Percentiles rank a stretch among this genome's conserved stretches.
Conservation (phyloP, 1,140 invertebrate genomes). For the Caerostris extrusa region DNA sequence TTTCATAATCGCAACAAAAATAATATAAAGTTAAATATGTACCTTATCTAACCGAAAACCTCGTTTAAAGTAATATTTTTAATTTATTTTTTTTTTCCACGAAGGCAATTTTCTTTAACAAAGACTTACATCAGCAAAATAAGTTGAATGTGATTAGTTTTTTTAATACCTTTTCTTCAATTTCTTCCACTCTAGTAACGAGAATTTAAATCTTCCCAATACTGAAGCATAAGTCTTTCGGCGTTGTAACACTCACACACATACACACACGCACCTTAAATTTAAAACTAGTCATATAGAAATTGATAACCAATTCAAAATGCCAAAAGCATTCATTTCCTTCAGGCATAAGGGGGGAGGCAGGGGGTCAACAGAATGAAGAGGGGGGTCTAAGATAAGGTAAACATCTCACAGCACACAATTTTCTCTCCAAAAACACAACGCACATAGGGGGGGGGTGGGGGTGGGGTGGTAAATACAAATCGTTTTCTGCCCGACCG, state of each 20-base stretch:
- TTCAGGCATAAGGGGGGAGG: not conserved
- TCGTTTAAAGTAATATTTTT: not conserved
- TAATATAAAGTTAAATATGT: no score
- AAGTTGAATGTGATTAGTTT: not conserved
- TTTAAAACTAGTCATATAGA: not conserved
- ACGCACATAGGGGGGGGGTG: not conserved
- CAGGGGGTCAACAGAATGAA: no score
- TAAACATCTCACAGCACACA: slow-evolving; percentile 15
- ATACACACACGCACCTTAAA: not conserved
- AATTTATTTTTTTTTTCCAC: not conserved
- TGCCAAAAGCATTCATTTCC: slow-evolving; percentile 10
- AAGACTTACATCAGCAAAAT: not conserved
- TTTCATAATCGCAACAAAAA: no score
- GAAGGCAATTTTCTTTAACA: not conserved
- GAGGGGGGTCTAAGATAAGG: not conserved
- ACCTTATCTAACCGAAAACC: not conserved
- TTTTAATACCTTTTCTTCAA: not conserved
- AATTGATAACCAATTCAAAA: slow-evolving; percentile 30
- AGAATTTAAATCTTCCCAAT: not conserved
- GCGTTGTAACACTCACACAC: not conserved
- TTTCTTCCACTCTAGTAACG: not conserved
- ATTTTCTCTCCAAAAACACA: slow-evolving; percentile 12
- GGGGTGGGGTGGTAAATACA: not conserved
- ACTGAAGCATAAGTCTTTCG: not conserved
- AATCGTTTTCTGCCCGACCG: slow-evolving; percentile 40